Conservation (phyloP, 2,113 vertebrate genomes). For the Equus przewalskii region DNA sequence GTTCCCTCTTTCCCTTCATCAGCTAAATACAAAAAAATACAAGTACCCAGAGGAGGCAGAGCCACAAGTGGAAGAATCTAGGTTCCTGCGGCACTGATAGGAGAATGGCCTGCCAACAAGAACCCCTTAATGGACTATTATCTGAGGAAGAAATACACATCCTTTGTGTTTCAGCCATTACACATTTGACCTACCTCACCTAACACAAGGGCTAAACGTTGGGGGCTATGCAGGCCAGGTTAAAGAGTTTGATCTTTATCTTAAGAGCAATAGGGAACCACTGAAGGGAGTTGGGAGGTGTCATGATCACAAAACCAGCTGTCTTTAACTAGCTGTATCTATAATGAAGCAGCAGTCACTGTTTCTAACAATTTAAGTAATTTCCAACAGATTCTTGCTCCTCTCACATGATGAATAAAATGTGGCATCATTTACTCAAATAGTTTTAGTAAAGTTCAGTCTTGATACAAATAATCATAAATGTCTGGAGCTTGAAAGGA, state of each 20-base stretch:
- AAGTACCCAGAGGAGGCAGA: not conserved
- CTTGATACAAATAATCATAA: not conserved
- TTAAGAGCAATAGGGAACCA: not conserved
- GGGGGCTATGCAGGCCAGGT: not conserved
- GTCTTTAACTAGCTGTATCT: not conserved
- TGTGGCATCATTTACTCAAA: not conserved
- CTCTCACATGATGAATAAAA: not conserved
- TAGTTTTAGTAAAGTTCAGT: not conserved
- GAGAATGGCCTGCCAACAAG: not conserved
- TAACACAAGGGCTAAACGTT: not conserved
- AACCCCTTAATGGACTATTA: not conserved
- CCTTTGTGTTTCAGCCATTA: not conserved
- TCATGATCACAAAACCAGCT: not conserved
- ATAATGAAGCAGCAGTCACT: not conserved
- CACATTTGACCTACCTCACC: not conserved
- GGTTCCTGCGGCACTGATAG: not conserved
- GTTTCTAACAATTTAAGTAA: not conserved
- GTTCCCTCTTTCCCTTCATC: not conserved
- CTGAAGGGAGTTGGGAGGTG: not conserved
- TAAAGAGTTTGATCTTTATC: constrained; percentile 11
- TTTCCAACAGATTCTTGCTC: not conserved
- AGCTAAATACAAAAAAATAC: not conserved
- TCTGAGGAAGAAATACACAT: not conserved
- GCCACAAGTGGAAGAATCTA: not conserved
- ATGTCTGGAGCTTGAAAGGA: not conserved